These are phyloP conservation scores for Tipula confusa DNA, from an alignment of 2,888 invertebrate species.

Conservation along the genomic window DNA sequence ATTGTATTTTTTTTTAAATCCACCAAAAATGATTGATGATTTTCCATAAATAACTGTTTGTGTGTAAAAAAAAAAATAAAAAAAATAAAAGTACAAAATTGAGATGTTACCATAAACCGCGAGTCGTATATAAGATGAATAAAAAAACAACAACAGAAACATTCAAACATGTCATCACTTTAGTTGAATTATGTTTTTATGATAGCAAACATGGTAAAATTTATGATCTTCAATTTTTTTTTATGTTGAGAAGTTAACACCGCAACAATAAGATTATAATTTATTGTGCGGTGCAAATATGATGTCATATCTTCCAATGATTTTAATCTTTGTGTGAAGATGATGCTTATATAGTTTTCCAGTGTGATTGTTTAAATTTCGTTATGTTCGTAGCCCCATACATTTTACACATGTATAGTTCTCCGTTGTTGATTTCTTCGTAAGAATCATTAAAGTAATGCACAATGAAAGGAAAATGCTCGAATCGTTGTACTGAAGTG, in stretches of 20 bases:
- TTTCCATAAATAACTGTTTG: constrained; percentile 17
- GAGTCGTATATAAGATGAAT: not conserved
- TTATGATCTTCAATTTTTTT: not conserved
- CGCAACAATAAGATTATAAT: not conserved
- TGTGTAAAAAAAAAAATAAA: not conserved
- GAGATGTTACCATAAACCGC: constrained; percentile 14
- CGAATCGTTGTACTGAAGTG: too few species aligned
- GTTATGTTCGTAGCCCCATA: too few species aligned
- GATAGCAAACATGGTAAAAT: constrained; percentile 1
- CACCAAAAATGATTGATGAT: constrained; percentile 25
- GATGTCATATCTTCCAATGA: not conserved
- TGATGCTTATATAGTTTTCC: too few species aligned
- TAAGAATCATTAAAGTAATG: too few species aligned
- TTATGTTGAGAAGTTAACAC: not conserved
- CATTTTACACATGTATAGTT: too few species aligned
- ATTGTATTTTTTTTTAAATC: not conserved
- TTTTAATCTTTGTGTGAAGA: not conserved
- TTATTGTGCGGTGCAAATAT: not conserved
- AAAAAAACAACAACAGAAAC: not conserved
- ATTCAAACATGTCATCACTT: constrained; percentile 3
- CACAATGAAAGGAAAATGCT: too few species aligned
- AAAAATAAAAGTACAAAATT: not conserved
- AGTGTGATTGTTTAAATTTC: too few species aligned
- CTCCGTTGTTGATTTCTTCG: too few species aligned
- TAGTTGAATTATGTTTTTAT: constrained; percentile 15